Evolutionary conservation across 1,140 invertebrate genomes (phyloP).

Genomic region (Psix sp.): DNA sequence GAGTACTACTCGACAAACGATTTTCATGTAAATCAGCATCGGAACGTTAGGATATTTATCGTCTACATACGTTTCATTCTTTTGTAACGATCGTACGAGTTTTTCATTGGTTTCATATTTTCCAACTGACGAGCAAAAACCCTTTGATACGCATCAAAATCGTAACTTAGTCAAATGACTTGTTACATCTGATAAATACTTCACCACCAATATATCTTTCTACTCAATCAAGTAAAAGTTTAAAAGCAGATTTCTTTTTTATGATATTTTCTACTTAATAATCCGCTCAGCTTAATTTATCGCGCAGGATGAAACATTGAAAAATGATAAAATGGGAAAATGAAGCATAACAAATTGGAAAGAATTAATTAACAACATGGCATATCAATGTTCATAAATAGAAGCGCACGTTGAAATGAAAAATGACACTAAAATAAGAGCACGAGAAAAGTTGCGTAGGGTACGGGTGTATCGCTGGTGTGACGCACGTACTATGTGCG

Average conservation of each 20-base stretch:
- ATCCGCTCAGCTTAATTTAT: too few relatives aligned
- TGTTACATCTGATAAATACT: too few relatives aligned
- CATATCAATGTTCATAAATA: neutral
- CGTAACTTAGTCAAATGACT: too few relatives aligned
- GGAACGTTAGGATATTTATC: neutral
- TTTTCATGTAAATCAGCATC: slow-evolving; percentile 1
- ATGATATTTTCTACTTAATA: too few relatives aligned
- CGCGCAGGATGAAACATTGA: too few relatives aligned
- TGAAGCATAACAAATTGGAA: neutral
- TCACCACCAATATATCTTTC: too few relatives aligned
- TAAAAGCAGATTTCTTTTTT: too few relatives aligned
- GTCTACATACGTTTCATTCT: neutral
- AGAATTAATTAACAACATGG: neutral
- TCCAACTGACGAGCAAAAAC: too few relatives aligned
- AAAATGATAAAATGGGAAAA: too few relatives aligned
- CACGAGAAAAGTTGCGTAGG: neutral
- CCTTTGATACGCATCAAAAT: too few relatives aligned
- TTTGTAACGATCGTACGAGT: neutral
- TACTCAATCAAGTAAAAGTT: too few relatives aligned
- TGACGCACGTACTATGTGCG: neutral
- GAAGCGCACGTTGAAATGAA: neutral
- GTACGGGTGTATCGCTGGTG: neutral
- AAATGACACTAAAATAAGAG: slow-evolving; percentile 19
- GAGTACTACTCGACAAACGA: too few relatives aligned
- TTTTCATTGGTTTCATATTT: neutral